A percentile compares a stretch with the other conserved stretches of the same genome.
Evolutionary conservation across 2,888 invertebrate genomes (phyloP).

Genomic region (Agrilus biguttatus): DNA sequence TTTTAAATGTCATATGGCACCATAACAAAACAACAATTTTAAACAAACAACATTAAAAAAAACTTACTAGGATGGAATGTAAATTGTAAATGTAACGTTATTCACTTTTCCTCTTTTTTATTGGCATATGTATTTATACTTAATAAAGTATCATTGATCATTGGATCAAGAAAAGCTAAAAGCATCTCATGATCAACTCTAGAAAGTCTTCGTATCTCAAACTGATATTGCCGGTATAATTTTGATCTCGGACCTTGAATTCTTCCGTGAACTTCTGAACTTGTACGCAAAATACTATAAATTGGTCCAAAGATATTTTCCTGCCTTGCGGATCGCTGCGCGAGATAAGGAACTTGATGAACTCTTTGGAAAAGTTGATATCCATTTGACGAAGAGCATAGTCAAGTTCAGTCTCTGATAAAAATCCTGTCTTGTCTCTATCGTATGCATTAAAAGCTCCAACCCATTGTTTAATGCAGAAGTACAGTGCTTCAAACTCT

Average conservation of each 20-base stretch:
- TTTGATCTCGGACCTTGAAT: conserved; percentile 23
- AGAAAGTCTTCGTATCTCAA: conserved; percentile 27
- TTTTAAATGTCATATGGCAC: no score
- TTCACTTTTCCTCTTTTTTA: neutral
- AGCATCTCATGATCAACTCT: conserved; percentile 21
- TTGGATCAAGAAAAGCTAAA: conserved; percentile 6
- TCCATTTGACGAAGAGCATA: conserved; percentile 23
- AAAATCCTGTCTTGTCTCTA: conserved; percentile 18
- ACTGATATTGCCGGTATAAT: conserved; percentile 22
- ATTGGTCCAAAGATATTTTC: conserved; percentile 25
- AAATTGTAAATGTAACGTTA: neutral
- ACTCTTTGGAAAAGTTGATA: conserved; percentile 21
- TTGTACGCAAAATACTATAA: conserved; percentile 27
- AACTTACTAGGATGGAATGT: neutral
- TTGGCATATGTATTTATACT: neutral
- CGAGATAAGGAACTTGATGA: conserved; percentile 21
- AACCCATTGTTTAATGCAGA: conserved; percentile 24
- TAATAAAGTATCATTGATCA: neutral
- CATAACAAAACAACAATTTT: neutral
- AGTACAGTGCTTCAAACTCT: conserved; percentile 25
- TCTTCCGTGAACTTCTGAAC: conserved; percentile 28
- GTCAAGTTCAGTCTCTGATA: conserved; percentile 21
- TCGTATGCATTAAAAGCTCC: conserved; percentile 24
- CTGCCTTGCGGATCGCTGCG: conserved; percentile 19
- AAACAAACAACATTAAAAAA: neutral